Conservation (phyloP, 2,888 invertebrate species). For the Agriopis marginaria region DNA sequence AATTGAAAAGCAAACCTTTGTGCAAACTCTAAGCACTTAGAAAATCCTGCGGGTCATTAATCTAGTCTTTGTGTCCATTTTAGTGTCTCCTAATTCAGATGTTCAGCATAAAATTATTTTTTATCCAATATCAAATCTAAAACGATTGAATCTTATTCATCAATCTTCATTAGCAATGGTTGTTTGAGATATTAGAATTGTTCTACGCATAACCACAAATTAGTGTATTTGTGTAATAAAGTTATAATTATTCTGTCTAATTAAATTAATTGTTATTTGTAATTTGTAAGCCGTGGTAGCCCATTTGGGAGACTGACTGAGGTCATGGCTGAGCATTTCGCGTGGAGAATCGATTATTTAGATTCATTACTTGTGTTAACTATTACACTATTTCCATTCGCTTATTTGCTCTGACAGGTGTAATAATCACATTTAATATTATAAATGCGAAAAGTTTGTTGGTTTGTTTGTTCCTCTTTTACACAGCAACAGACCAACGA, state of each 20-base stretch:
- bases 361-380: too few relatives aligned
- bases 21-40: neutral
- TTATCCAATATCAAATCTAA: conserved; percentile 10
- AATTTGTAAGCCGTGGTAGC: too few relatives aligned
- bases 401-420: too few relatives aligned
- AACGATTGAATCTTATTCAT: conserved; percentile 6
- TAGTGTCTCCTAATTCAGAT: conserved; percentile 15
- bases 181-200: conserved; percentile 3
- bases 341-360: too few relatives aligned
- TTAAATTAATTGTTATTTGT: neutral
- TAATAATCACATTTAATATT: too few relatives aligned
- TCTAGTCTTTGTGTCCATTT: conserved; percentile 15
- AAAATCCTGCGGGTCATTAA: conserved; percentile 13
- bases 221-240: neutral
- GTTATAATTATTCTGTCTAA: neutral
- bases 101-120: conserved; percentile 18
- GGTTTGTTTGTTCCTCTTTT: too few relatives aligned
- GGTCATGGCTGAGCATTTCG: too few relatives aligned
- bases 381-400: too few relatives aligned
- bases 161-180: conserved; percentile 9
- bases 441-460: too few relatives aligned
- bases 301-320: too few relatives aligned
- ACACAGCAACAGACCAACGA: too few relatives aligned
- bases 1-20: conserved; percentile 3
- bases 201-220: neutral